Evolutionary conservation across 2,888 invertebrate genomes (phyloP).

Genomic region (Epirrhoe alternata): DNA sequence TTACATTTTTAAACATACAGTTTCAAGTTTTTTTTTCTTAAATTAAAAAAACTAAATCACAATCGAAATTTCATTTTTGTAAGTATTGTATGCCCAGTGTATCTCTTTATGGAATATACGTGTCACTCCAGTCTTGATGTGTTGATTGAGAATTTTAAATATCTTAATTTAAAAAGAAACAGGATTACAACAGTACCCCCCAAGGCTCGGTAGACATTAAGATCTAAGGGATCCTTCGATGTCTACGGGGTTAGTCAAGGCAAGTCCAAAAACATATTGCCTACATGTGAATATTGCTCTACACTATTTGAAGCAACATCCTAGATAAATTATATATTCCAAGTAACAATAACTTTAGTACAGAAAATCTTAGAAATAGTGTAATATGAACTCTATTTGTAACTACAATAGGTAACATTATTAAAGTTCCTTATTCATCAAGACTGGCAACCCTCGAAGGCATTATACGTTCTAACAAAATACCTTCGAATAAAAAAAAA

Average conservation of each 20-base stretch:
- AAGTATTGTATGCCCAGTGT: constrained; percentile 70
- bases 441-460: constrained; percentile 33
- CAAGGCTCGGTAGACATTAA: no score
- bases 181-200: no score
- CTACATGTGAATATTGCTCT: background rate
- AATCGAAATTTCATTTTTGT: constrained; percentile 47
- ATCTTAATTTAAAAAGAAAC: no score
- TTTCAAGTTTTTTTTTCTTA: constrained; percentile 52
- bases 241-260: no score
- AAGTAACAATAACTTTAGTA: background rate
- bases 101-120: constrained; percentile 40
- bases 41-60: constrained; percentile 50
- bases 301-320: background rate
- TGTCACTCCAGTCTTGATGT: constrained; percentile 24
- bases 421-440: constrained; percentile 11
- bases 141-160: background rate
- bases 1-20: constrained; percentile 63
- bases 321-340: background rate
- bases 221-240: no score
- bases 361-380: background rate
- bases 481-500: constrained; percentile 46
- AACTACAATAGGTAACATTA: background rate
- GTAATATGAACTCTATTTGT: background rate
- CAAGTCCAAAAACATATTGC: background rate
- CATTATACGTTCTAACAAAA: constrained; percentile 33